These are phyloP conservation scores for Rhinogobio ventralis DNA, from an alignment of 2,797 vertebrate species.

Conservation along the genomic window DNA sequence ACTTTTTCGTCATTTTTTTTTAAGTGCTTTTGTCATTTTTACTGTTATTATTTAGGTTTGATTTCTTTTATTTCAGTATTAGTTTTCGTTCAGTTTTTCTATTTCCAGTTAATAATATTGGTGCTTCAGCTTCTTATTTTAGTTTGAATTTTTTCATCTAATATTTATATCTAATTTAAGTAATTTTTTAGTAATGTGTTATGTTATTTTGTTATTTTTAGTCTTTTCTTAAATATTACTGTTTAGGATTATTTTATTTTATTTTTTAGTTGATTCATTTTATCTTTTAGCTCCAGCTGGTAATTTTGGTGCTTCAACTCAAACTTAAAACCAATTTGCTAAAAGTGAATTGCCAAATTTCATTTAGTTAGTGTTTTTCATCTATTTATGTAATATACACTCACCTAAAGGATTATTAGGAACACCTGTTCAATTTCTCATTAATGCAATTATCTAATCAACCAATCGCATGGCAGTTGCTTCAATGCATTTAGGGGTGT, in stretches of 20 bases:
- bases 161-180: neutral
- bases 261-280: no score
- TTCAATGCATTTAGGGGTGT: no score
- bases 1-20: neutral
- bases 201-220: neutral
- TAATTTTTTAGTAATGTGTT: rapidly evolving
- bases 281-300: neutral
- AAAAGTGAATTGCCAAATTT: neutral
- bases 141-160: neutral
- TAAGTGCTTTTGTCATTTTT: neutral
- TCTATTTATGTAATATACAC: neutral
- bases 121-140: neutral
- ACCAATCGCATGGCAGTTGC: no score
- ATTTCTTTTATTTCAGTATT: neutral
- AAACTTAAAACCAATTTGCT: neutral
- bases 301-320: neutral
- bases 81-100: neutral
- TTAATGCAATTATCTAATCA: no score
- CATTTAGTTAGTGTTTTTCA: neutral
- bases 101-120: neutral
- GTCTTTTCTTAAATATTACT: neutral
- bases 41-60: neutral
- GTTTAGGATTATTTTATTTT: neutral
- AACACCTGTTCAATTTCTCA: no score
- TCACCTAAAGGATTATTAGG: no score